These are phyloP conservation scores for Luehdorfia chinensis DNA, from an alignment of 1,140 invertebrate genomes.

Conservation along the genomic window DNA sequence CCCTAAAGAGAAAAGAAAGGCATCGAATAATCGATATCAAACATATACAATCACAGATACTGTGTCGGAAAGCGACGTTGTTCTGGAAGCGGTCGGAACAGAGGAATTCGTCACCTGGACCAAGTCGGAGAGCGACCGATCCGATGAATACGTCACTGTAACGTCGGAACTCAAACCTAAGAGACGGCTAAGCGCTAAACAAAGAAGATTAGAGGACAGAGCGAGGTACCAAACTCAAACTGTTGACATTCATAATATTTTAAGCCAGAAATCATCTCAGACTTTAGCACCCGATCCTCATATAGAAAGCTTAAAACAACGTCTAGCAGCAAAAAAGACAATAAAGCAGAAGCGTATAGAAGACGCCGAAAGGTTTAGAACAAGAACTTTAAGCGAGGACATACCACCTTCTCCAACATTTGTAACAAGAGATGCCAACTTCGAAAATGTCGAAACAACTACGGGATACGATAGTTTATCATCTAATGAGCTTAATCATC, in stretches of 20 bases:
- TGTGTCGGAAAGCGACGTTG: slow-evolving; percentile 40
- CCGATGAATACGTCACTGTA: slow-evolving; percentile 63
- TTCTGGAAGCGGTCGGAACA: slow-evolving; percentile 37
- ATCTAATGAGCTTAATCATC: slow-evolving; percentile 58
- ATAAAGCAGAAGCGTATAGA: slow-evolving; percentile 78
- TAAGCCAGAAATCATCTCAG: slow-evolving; percentile 28
- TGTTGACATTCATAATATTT: slow-evolving; percentile 52
- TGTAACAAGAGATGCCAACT: slow-evolving; percentile 63
- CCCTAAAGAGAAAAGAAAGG: slow-evolving; percentile 85
- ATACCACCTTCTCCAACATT: slow-evolving; percentile 67
- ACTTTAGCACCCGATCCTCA: slow-evolving; percentile 37
- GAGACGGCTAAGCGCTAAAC: slow-evolving; percentile 77
- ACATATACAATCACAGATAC: slow-evolving; percentile 86
- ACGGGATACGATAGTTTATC: slow-evolving; percentile 69
- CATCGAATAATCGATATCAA: slow-evolving; percentile 86
- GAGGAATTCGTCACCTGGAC: slow-evolving; percentile 68
- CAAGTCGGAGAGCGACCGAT: slow-evolving; percentile 63
- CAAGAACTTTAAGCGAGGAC: slow-evolving; percentile 79
- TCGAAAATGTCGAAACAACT: slow-evolving; percentile 64
- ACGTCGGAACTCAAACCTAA: slow-evolving; percentile 49
- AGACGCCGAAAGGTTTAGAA: slow-evolving; percentile 81
- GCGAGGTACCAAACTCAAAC: slow-evolving; percentile 85
- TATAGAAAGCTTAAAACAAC: slow-evolving; percentile 71
- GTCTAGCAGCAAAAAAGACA: slow-evolving; percentile 70
- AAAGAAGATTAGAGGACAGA: slow-evolving; percentile 81